Evolutionary conservation across 2,888 invertebrate genomes (phyloP), one percentile per base, ranked within the genome.

Genomic region (Azorinus chamasolen): DNA sequence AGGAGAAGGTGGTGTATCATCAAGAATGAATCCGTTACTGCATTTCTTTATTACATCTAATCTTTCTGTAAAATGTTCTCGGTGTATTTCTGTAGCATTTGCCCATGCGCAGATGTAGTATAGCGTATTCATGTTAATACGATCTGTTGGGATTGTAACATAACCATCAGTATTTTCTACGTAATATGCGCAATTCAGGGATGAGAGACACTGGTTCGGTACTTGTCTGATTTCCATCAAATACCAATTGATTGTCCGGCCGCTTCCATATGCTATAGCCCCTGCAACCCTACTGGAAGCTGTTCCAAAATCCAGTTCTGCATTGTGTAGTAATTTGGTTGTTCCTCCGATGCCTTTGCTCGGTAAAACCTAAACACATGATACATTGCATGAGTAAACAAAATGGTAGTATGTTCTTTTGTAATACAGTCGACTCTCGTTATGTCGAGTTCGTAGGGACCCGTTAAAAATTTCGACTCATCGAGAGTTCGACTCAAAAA

Each of bases 1-100:
- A 6, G 25, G 37, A 16, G 54, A 22, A 45, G 77, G 77, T 10
- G 64, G 32, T 14, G 41, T 37, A 24, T 63, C 55, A 37, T 72
- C 72, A 2, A 78, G 48, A 6, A 72, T 22, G 45, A 78, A 78
- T 1, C 77, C 77, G 43, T 78, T 69, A 45, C 77, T 78, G 32
- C 77, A 78, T 10, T 46, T 27, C 0, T 16, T 54, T 25, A 78
- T 43, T 61, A 64, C 61, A 2, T 53, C n/a, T n/a, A 72, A 43
- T n/a, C 12, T 59, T 20, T 72, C 72, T 14, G 20, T 32, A 22
- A 48, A 54, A 12, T 32, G 1, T 27, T 78, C 72, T 41, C 68
- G 20, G 4, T 41, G 12, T 1, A 72, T 12, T 18, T 20, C 22
- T 1, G 59, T 65, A 1, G 18, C n/a, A 18, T 64, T 51, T 18